These are phyloP conservation scores for Oxytorus armatus DNA, from an alignment of 2,888 invertebrate genomes.

Conservation along the genomic window DNA sequence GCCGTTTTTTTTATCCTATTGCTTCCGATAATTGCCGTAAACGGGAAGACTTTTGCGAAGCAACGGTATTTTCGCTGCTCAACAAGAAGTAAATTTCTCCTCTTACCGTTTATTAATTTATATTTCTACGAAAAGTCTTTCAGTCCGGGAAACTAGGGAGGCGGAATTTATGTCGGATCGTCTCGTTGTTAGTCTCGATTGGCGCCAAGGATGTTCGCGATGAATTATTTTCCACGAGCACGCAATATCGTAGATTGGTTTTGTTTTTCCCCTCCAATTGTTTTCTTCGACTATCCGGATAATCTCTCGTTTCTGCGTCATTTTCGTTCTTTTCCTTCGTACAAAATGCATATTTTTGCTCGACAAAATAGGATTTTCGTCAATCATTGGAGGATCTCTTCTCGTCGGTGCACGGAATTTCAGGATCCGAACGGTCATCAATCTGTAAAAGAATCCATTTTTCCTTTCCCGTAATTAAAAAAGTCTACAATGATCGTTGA, in stretches of 20 bases:
- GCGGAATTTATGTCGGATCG: conserved; percentile 51
- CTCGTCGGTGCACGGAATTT: conserved; percentile 27
- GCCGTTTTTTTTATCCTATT: background rate
- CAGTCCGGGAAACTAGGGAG: background rate
- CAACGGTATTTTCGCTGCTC: too few relatives aligned
- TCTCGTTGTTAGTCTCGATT: conserved; percentile 29
- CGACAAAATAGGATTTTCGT: background rate
- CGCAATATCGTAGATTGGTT: conserved; percentile 26
- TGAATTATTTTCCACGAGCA: conserved; percentile 10
- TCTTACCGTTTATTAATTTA: conserved; percentile 10
- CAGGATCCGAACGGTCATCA: conserved; percentile 44
- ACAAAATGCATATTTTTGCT: background rate
- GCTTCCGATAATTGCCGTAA: background rate
- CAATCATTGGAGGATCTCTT: conserved; percentile 49
- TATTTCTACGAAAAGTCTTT: conserved; percentile 3
- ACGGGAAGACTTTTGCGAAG: too few relatives aligned
- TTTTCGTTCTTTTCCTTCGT: background rate
- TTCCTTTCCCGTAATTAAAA: background rate
- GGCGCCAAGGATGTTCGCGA: conserved; percentile 31
- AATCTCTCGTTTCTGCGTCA: conserved; percentile 21
- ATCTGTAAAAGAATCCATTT: conserved; percentile 18
- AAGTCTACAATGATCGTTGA: background rate
- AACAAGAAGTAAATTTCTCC: too few relatives aligned
- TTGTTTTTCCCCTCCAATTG: background rate
- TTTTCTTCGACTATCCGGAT: conserved; percentile 2